Evolutionary conservation across 2,888 invertebrate species (phyloP), one percentile per base, ranked within the genome.

Genomic region (Stegana nigrithorax): DNA sequence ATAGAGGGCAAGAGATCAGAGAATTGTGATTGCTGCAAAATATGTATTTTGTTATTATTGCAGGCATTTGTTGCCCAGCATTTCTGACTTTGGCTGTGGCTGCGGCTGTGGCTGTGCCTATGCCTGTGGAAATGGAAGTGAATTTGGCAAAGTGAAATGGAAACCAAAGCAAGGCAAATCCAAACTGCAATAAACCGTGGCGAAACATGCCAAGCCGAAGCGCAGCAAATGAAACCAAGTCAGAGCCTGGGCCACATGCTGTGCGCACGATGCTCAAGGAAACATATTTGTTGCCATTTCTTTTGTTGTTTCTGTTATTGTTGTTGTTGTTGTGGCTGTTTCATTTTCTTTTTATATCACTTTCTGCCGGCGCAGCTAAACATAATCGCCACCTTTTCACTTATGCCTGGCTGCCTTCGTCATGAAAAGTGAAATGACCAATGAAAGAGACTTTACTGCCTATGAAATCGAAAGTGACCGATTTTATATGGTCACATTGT

Each of bases 1-100:
- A 77, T 71, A 76, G 75, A 76, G 78, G 75, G 75, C 75, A 76
- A 76, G 64, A 76, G 75, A 78, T 76, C 75, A 76, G 67, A 65
- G 61, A 75, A 75, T 73, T 77, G 69, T 66, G 73, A 75, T 75
- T 75, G 73, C 53, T 55, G 53, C 53, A 55, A 55, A 55, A 55
- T 55, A 55, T 55, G 36, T 55, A 55, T 69, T 68, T 68, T 66
- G 64, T 64, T 64, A 61, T 64, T 62, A 67, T 53, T 62, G 62
- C 60, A 44, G 60, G 50, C 60, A 27, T 60, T 55, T 36, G 55
- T 42, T 64, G 25, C 25, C 23, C n/a, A n/a, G n/a, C n/a, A n/a
- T n/a, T n/a, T n/a, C n/a, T n/a, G n/a, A n/a, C n/a, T n/a, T n/a
- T 17, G 6, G 21, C 45, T 21, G 45, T 19, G 6, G 21, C 10